phyloP scores from a whole-genome alignment of 1,140 invertebrate genomes.

The Drosophila mauritiana region DNA sequence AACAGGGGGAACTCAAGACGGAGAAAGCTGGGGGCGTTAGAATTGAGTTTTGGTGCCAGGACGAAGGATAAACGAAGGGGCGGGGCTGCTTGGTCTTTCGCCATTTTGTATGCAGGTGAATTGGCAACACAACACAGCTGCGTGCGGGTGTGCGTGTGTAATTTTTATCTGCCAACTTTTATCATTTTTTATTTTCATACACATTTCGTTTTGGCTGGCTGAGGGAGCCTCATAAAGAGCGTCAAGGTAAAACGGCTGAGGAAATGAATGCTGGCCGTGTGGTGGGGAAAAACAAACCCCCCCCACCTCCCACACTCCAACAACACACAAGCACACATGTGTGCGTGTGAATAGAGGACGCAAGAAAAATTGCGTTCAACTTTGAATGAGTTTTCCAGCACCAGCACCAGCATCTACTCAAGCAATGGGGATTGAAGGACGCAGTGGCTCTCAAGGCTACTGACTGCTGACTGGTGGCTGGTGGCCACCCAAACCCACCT shows the following conservation, averaged over 20 bases:
- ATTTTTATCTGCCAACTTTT: slow-evolving; percentile 83
- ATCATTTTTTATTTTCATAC: slow-evolving; percentile 81
- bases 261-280: slow-evolving; percentile 26
- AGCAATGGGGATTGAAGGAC: slow-evolving; percentile 41
- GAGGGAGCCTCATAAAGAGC: slow-evolving; percentile 29
- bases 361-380: slow-evolving; percentile 77
- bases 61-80: slow-evolving; percentile 32
- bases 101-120: slow-evolving; percentile 80
- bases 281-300: background rate
- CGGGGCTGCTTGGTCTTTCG: slow-evolving; percentile 24
- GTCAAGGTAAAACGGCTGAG: slow-evolving; percentile 65
- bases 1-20: slow-evolving; percentile 2
- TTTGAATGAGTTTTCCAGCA: slow-evolving; percentile 73
- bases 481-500: background rate
- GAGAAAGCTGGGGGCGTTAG: slow-evolving; percentile 27
- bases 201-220: slow-evolving; percentile 62
- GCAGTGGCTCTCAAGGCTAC: slow-evolving; percentile 52
- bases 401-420: slow-evolving; percentile 17
- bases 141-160: slow-evolving; percentile 56
- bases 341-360: slow-evolving; percentile 36
- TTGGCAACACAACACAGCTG: slow-evolving; percentile 50
- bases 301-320: background rate
- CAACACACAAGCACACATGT: background rate
- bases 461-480: background rate
- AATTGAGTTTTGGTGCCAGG: slow-evolving; percentile 61